Evolutionary conservation across 2,888 invertebrate genomes (phyloP).

Genomic region (Zonitis immaculata): DNA sequence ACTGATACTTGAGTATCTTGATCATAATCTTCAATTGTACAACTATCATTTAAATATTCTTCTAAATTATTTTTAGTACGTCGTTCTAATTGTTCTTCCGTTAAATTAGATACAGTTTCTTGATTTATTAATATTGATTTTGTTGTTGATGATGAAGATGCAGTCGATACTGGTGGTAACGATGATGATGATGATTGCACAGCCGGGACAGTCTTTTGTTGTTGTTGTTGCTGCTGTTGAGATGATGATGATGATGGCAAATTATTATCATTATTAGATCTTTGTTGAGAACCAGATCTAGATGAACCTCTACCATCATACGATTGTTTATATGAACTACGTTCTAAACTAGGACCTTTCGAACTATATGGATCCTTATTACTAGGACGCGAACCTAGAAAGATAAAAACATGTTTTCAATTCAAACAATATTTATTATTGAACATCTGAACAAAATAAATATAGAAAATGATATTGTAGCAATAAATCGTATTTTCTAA

Average conservation of each 20-base stretch:
- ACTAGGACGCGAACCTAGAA: constrained; percentile 26
- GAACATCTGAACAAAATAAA: no score
- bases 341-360: constrained; percentile 46
- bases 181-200: constrained; percentile 24
- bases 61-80: constrained; percentile 41
- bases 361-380: constrained; percentile 44
- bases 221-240: constrained; percentile 5
- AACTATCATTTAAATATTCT: constrained; percentile 42
- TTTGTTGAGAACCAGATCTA: constrained; percentile 57
- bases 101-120: constrained; percentile 24
- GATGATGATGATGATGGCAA: constrained; percentile 20
- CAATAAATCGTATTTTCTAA: background rate
- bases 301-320: constrained; percentile 50
- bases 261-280: constrained; percentile 46
- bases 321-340: constrained; percentile 29
- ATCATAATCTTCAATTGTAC: constrained; percentile 37
- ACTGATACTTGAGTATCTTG: constrained; percentile 37
- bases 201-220: constrained; percentile 10
- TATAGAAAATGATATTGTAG: no score
- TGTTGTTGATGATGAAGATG: background rate
- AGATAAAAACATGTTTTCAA: background rate
- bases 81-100: constrained; percentile 37
- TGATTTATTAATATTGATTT: constrained; percentile 16
- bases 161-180: background rate
- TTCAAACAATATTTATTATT: no score